A percentile compares a stretch with the other conserved stretches of the same genome.
phyloP scores from a whole-genome alignment of 2,797 vertebrate genomes.

The Spinibarbus caldwelli region DNA sequence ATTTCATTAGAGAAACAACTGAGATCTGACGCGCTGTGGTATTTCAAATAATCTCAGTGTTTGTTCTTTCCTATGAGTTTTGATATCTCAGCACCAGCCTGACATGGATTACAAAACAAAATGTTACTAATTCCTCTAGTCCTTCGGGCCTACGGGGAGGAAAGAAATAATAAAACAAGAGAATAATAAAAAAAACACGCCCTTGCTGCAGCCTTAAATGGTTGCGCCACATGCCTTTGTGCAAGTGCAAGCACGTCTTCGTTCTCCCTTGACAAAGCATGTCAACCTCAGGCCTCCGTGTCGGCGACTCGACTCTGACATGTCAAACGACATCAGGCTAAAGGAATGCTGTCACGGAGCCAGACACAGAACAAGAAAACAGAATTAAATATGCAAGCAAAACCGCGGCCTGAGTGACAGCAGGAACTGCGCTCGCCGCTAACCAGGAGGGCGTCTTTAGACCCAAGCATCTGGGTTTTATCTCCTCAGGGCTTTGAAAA shows the following conservation, averaged over 20 bases:
- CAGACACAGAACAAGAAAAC: conserved; percentile 27
- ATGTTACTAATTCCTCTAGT: conserved; percentile 62
- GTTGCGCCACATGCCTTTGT: conserved; percentile 67
- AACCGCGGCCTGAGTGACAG: conserved; percentile 26
- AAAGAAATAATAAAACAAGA: conserved; percentile 67
- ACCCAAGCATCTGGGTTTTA: conserved; percentile 22
- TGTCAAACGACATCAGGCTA: conserved; percentile 38
- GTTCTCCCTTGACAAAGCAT: conserved; percentile 67
- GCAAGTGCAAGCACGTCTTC: conserved; percentile 72
- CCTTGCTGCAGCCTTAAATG: conserved; percentile 69
- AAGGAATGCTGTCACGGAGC: conserved; percentile 30
- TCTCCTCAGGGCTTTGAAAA: not conserved
- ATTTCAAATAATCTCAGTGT: not conserved
- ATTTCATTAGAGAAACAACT: not conserved
- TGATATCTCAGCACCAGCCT: conserved; percentile 60
- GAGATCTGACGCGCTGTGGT: not conserved
- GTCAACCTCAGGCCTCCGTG: conserved; percentile 59
- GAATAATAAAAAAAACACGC: conserved; percentile 66
- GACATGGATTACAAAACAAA: conserved; percentile 67
- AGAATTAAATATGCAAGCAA: conserved; percentile 23
- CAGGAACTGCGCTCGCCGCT: not conserved
- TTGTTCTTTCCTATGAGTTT: conserved; percentile 31
- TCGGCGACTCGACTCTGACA: conserved; percentile 2
- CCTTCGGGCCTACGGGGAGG: conserved; percentile 62
- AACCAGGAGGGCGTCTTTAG: not conserved